Evolutionary conservation across 2,797 vertebrate genomes (phyloP), one percentile per base, ranked within the genome.

Genomic region (Manis pentadactyla): DNA sequence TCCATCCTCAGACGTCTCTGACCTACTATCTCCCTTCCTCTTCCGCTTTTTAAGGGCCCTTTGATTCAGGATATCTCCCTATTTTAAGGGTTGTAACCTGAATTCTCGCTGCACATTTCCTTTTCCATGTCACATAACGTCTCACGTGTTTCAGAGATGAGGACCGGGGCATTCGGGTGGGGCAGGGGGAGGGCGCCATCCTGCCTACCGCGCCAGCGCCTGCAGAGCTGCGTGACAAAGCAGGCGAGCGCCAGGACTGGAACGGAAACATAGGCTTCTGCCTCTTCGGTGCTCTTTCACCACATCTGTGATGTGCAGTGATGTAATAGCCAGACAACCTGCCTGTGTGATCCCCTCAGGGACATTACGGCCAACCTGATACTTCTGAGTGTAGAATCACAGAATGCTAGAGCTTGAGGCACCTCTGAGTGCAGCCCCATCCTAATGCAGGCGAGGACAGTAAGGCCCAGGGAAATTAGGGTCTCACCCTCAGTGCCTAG

Each of bases 391-490:
- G 37, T 25, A 57, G 25, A 86, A 68, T 51, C 63, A 82, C 18
- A 73, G 51, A 66, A 23, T 51, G 12, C 37, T 37, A 51, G 2
- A 77, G 42, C 29, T 29, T 69, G 59, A 95, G 10, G 37, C 12
- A 55, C 14, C 49, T 49, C 59, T 61, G 29, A 25, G 15, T 55
- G 11, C 17, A 18, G 39, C 8, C 21, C 37, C 83, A 25, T 79
- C 68, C 81, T 87, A 79, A 92, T 23, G 57, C 46, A 90, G 31
- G 10, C 34, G n/a, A 96, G 61, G 37, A 84, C 93, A 94, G 69
- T 1, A 78, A 74, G 18, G 2, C 15, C 68, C 25, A 21, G 14
- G 21, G 37, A 53, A 46, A 25, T 31, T 61, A 66, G 78, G 7
- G 17, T 64, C 15, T 17, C 13, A 82, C 14, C 21, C 19, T 49